Percentiles rank a stretch among this genome's conserved stretches.
These are phyloP conservation scores for Sebastes fasciatus DNA, from an alignment of 2,113 vertebrate species.

Conservation along the genomic window DNA sequence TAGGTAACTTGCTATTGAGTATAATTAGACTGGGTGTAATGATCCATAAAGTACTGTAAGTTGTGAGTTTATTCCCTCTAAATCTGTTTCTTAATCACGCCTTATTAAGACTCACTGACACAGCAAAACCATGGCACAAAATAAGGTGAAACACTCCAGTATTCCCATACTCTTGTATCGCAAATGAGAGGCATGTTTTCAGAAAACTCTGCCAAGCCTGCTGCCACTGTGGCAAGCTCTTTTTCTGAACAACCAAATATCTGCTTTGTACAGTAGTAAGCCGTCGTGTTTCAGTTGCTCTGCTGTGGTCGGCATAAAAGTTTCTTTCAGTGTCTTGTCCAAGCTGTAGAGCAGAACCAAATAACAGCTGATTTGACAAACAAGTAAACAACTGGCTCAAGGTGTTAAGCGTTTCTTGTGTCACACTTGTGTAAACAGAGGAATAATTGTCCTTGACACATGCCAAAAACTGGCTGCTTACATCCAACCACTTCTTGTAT, in stretches of 20 bases:
- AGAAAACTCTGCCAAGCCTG: constrained; percentile 11
- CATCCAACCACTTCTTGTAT: background rate
- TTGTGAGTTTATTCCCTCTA: constrained; percentile 34
- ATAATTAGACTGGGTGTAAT: background rate
- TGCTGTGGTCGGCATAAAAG: constrained; percentile 10
- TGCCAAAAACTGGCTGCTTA: background rate
- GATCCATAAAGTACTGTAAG: too few species aligned
- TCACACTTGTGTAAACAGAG: background rate
- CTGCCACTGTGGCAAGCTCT: constrained; percentile 5
- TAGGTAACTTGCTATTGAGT: background rate
- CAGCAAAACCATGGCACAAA: constrained; percentile 20
- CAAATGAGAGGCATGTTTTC: constrained; percentile 9
- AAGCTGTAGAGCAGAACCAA: constrained; percentile 3
- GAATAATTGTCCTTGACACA: background rate
- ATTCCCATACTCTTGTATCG: constrained; percentile 20
- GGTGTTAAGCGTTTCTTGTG: background rate
- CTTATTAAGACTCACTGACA: constrained; percentile 62
- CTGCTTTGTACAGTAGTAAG: constrained; percentile 12
- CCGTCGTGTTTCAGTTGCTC: background rate
- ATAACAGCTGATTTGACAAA: constrained; percentile 2
- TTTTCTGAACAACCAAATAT: constrained; percentile 7
- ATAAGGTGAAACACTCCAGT: constrained; percentile 22
- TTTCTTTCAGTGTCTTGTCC: constrained; percentile 24
- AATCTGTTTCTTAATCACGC: constrained; percentile 63
- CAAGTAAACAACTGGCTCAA: background rate